phyloP scores from a whole-genome alignment of 2,113 vertebrate species.

The Melanerpes aurifrons region DNA sequence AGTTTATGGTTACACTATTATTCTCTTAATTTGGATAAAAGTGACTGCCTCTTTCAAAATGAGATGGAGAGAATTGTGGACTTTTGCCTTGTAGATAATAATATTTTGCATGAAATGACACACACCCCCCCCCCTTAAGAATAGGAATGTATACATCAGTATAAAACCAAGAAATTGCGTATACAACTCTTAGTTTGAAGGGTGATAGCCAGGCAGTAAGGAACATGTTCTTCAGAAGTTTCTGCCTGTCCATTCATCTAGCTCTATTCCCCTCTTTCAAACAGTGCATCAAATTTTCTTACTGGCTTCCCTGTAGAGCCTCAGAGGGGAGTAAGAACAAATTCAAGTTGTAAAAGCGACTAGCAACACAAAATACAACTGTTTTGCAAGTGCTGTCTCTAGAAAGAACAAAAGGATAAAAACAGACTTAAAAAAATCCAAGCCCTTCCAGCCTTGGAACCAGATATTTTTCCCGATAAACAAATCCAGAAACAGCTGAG shows the following conservation, averaged over 20 bases:
- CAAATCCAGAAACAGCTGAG: constrained; percentile 46
- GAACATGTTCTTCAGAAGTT: background rate
- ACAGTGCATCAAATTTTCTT: background rate
- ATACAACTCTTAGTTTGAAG: background rate
- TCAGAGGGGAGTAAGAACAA: background rate
- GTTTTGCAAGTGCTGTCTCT: background rate
- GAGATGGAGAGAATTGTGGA: background rate
- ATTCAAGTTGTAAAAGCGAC: constrained; percentile 4
- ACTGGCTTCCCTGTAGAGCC: background rate
- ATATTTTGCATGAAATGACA: background rate
- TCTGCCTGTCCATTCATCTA: background rate
- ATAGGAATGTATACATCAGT: background rate
- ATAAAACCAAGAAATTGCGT: too few relatives aligned
- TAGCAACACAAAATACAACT: background rate
- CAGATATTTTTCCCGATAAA: constrained; percentile 34
- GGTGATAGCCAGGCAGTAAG: background rate
- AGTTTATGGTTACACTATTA: background rate
- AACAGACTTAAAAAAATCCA: background rate
- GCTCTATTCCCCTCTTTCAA: background rate
- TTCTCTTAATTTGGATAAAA: background rate
- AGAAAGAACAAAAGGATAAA: constrained; percentile 40
- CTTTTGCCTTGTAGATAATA: background rate
- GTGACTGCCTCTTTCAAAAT: background rate
- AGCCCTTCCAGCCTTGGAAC: background rate
- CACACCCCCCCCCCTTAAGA: background rate